phyloP scores from a whole-genome alignment of 2,888 invertebrate genomes.

The Elegia similella region DNA sequence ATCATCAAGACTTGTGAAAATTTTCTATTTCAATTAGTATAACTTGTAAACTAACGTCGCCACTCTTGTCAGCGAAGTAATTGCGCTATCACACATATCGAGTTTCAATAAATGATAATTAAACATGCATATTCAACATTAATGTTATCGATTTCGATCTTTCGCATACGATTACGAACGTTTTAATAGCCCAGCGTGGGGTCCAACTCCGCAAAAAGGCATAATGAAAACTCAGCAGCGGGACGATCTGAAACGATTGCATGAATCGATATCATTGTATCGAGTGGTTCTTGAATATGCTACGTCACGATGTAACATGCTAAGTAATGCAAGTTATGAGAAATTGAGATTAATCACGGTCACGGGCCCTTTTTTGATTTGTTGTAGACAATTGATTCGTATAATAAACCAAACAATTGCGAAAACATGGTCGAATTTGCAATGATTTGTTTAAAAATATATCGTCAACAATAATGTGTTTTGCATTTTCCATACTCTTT shows the following conservation, averaged over 20 bases:
- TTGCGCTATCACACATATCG: not conserved
- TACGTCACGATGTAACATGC: conserved; percentile 25
- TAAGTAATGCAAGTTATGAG: conserved; percentile 24
- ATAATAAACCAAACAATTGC: not conserved
- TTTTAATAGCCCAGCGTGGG: conserved; percentile 43
- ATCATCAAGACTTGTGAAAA: too few relatives aligned
- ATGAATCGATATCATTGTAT: conserved; percentile 21
- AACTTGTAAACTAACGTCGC: not conserved
- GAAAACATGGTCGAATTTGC: too few relatives aligned
- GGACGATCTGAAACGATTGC: conserved; percentile 14
- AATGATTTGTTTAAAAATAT: too few relatives aligned
- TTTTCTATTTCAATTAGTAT: too few relatives aligned
- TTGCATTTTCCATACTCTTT: too few relatives aligned
- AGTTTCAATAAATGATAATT: conserved; percentile 21
- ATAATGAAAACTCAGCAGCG: conserved; percentile 20
- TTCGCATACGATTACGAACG: conserved; percentile 39
- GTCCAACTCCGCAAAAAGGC: conserved; percentile 28
- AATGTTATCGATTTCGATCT: conserved; percentile 32
- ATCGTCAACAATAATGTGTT: too few relatives aligned
- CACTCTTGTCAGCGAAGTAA: not conserved
- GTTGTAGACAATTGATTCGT: not conserved
- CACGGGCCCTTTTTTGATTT: not conserved
- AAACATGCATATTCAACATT: conserved; percentile 31
- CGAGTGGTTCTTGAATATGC: conserved; percentile 21
- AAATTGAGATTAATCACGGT: not conserved